Evolutionary conservation across 2,888 invertebrate species (phyloP).

Genomic region (Punctoribates punctum): DNA sequence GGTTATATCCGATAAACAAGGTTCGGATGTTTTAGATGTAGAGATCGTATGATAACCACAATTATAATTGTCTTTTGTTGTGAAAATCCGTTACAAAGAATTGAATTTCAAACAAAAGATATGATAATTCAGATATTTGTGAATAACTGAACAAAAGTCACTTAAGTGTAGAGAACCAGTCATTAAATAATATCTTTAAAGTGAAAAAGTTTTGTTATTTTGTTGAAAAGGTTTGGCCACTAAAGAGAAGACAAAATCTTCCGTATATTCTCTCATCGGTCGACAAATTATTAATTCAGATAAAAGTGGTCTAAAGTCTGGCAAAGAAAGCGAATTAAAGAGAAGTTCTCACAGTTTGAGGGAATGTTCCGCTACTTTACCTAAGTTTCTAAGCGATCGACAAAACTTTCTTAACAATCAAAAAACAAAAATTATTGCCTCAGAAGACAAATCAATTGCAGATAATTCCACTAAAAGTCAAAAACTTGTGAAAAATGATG

Average conservation of each 20-base stretch:
- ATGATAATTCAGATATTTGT: neutral
- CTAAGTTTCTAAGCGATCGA: neutral
- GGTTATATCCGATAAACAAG: too few relatives aligned
- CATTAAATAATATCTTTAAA: neutral
- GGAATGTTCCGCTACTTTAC: neutral
- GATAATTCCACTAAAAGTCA: neutral
- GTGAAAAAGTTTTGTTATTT: neutral
- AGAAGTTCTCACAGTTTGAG: neutral
- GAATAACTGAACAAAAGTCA: neutral
- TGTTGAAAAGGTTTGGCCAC: neutral
- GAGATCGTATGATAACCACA: too few relatives aligned
- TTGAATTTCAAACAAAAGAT: neutral
- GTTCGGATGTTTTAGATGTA: too few relatives aligned
- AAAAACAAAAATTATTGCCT: too few relatives aligned
- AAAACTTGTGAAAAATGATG: neutral
- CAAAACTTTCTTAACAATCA: neutral
- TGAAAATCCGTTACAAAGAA: too few relatives aligned
- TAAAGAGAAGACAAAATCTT: neutral
- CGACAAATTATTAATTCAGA: slow-evolving; percentile 14
- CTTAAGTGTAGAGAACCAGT: neutral
- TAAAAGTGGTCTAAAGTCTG: neutral
- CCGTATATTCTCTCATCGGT: slow-evolving; percentile 18
- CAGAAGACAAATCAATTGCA: too few relatives aligned
- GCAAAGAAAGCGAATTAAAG: neutral
- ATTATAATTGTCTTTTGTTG: too few relatives aligned